phyloP scores from a whole-genome alignment of 2,797 vertebrate species.

The Rhyacichthys aspro region DNA sequence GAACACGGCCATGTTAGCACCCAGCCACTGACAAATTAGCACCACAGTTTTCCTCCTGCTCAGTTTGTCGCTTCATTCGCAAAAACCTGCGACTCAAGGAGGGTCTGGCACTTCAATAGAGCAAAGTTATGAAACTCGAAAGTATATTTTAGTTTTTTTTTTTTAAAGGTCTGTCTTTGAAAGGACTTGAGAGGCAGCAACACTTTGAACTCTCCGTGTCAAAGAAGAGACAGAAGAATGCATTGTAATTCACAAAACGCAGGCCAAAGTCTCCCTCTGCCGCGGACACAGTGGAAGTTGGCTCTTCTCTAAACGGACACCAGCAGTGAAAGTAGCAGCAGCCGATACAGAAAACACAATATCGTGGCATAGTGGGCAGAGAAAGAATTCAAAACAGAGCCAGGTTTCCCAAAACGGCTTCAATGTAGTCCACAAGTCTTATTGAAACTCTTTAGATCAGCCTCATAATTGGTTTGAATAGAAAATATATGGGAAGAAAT shows the following conservation, averaged over 20 bases:
- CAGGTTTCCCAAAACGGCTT: conserved; percentile 68
- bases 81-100: conserved; percentile 63
- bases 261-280: conserved; percentile 54
- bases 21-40: conserved; percentile 74
- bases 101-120: conserved; percentile 79
- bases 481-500: conserved; percentile 36
- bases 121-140: conserved; percentile 68
- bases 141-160: conserved; percentile 29
- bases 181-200: conserved; percentile 60
- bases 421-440: conserved; percentile 11
- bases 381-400: conserved; percentile 67
- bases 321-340: conserved; percentile 70
- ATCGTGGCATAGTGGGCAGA: conserved; percentile 80
- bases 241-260: conserved; percentile 55
- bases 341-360: conserved; percentile 65
- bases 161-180: conserved; percentile 27
- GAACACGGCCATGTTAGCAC: conserved; percentile 75
- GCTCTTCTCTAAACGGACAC: conserved; percentile 61
- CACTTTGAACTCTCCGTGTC: conserved; percentile 41
- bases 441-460: conserved; percentile 12
- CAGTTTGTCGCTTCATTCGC: conserved; percentile 65
- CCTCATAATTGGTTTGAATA: conserved; percentile 4
- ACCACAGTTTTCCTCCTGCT: conserved; percentile 75
- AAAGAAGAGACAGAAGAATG: conserved; percentile 40
- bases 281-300: conserved; percentile 70